Conservation (phyloP, 2,797 vertebrate species). For the Dendrocincla fuliginosa region DNA sequence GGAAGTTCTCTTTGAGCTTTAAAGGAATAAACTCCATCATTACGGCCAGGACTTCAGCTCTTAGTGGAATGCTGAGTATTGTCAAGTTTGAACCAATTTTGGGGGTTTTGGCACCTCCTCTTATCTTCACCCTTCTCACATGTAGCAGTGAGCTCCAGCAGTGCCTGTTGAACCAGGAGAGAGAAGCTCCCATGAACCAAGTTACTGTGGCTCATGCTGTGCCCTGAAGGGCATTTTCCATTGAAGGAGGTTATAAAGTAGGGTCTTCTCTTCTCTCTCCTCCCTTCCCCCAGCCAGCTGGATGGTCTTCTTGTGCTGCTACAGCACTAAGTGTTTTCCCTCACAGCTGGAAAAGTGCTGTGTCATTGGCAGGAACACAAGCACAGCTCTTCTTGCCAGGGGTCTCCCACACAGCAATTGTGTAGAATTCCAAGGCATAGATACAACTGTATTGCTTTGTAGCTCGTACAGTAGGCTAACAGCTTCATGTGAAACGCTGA, state of each 20-base stretch:
- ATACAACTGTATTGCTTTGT: background rate
- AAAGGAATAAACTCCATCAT: background rate
- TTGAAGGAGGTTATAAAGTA: background rate
- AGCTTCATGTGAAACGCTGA: background rate
- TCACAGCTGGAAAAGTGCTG: slow-evolving; percentile 48
- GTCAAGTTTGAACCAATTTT: background rate
- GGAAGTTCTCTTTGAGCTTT: background rate
- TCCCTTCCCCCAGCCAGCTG: slow-evolving; percentile 45
- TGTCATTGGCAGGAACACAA: slow-evolving; percentile 27
- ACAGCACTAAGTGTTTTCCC: background rate
- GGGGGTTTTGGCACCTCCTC: background rate
- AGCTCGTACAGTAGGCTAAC: background rate
- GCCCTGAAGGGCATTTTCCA: background rate
- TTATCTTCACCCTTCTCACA: background rate
- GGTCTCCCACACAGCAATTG: background rate
- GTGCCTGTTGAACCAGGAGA: background rate
- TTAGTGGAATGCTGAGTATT: background rate
- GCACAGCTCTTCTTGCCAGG: fast-evolving
- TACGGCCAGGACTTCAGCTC: background rate
- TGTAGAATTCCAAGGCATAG: background rate
- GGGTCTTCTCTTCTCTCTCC: background rate
- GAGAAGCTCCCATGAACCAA: background rate
- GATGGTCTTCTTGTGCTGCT: background rate
- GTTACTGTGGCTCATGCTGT: background rate
- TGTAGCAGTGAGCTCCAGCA: background rate